Evolutionary conservation across 1,140 invertebrate species (phyloP).

Genomic region (Leucophenga varia): DNA sequence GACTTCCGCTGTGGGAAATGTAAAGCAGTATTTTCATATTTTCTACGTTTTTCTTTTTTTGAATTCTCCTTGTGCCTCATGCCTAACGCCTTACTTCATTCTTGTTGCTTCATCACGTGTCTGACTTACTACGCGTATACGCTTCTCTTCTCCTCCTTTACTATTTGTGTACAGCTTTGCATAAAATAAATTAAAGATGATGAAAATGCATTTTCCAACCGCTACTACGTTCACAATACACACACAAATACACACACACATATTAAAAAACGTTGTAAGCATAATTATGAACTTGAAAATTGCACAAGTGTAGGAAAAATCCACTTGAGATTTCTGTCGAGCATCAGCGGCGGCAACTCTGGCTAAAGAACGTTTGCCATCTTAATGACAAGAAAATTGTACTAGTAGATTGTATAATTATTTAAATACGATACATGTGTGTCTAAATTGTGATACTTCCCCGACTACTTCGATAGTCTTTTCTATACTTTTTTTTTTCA

Average conservation of each 20-base stretch:
- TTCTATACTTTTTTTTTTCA: too few relatives aligned
- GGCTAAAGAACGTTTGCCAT: background rate
- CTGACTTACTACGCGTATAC: slow-evolving; percentile 7
- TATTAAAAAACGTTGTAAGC: slow-evolving; percentile 7
- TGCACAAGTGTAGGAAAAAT: slow-evolving; percentile 2
- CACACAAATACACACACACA: too few relatives aligned
- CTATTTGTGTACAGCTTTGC: slow-evolving; percentile 9
- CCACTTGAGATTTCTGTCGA: slow-evolving; percentile 20
- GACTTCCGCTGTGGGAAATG: slow-evolving; percentile 52
- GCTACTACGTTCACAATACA: too few relatives aligned
- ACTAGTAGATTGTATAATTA: slow-evolving; percentile 43
- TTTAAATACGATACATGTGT: slow-evolving; percentile 33
- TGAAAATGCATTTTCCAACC: slow-evolving; percentile 25
- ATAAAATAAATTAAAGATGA: slow-evolving; percentile 47
- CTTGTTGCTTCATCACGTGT: too few relatives aligned
- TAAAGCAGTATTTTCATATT: too few relatives aligned
- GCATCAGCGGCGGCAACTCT: slow-evolving; percentile 15
- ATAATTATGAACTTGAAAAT: slow-evolving; percentile 53
- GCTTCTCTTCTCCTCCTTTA: slow-evolving; percentile 32
- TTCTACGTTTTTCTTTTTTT: too few relatives aligned
- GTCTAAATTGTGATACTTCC: too few relatives aligned
- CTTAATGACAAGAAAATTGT: background rate
- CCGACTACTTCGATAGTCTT: too few relatives aligned
- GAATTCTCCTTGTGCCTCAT: too few relatives aligned
- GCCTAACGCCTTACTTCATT: too few relatives aligned